Evolutionary conservation across 2,797 vertebrate species (phyloP).

Genomic region (Pseudochirops cupreus): DNA sequence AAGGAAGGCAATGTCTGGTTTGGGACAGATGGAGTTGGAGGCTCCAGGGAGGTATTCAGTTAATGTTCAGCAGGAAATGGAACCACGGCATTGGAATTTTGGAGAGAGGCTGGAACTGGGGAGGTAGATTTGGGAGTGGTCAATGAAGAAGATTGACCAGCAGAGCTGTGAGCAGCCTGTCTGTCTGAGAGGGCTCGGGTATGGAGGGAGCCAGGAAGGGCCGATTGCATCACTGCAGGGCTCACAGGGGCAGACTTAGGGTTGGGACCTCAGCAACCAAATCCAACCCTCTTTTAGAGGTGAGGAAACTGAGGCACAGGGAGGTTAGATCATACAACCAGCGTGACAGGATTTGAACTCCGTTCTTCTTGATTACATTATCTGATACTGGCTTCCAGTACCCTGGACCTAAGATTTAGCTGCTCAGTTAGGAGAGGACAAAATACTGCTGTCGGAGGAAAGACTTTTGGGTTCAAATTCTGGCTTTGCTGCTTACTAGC

Average conservation of each 20-base stretch:
- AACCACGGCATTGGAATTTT: neutral
- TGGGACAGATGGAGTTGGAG: neutral
- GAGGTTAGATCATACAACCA: neutral
- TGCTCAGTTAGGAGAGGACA: neutral
- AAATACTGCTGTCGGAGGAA: neutral
- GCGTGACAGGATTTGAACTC: neutral
- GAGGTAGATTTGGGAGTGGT: neutral
- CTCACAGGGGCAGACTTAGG: too few relatives aligned
- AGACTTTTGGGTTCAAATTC: neutral
- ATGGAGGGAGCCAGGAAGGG: too few relatives aligned
- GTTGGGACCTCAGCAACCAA: neutral
- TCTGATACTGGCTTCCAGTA: neutral
- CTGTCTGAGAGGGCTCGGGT: neutral
- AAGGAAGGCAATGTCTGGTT: neutral
- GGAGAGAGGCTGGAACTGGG: neutral
- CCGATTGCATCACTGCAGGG: too few relatives aligned
- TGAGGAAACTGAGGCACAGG: neutral
- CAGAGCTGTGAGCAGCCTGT: neutral
- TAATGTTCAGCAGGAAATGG: neutral
- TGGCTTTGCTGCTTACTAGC: neutral
- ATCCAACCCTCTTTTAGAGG: neutral
- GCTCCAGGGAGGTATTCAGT: neutral
- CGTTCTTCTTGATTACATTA: accelerated
- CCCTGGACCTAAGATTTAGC: neutral
- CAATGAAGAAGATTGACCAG: neutral